These are phyloP conservation scores for Manacus vitellinus DNA, from an alignment of 2,113 vertebrate species.

Conservation along the genomic window DNA sequence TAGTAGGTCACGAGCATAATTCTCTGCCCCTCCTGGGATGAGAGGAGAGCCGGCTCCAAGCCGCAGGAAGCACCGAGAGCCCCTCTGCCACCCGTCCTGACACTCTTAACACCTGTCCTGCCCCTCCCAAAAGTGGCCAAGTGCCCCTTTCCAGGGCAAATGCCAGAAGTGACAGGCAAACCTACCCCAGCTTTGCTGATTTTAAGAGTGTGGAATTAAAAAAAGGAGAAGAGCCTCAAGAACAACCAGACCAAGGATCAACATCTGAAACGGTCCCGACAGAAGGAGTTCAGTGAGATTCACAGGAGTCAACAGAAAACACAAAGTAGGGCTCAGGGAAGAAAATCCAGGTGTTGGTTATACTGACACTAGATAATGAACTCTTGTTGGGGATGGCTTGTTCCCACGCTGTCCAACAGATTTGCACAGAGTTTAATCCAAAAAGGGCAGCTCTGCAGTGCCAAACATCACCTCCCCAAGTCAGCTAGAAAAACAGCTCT, in stretches of 20 bases:
- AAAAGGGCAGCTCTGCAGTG: background rate
- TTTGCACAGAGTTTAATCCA: background rate
- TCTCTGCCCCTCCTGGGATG: background rate
- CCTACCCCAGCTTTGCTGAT: background rate
- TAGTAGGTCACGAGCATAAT: constrained; percentile 38
- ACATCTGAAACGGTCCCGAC: background rate
- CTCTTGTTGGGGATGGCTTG: background rate
- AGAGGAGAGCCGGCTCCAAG: background rate
- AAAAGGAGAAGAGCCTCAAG: background rate
- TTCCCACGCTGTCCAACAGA: background rate
- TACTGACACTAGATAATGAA: background rate
- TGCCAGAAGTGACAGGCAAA: background rate
- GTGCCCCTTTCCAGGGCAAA: no score
- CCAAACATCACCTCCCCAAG: background rate
- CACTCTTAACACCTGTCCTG: background rate
- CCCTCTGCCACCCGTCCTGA: background rate
- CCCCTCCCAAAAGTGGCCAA: background rate
- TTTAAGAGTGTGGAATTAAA: background rate
- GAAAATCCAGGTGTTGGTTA: background rate
- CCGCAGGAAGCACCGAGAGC: accelerated
- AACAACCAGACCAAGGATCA: background rate
- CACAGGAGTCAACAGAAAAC: background rate
- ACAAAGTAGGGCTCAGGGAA: background rate
- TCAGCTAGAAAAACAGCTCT: background rate
- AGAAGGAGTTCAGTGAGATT: background rate